A percentile compares a stretch with the other conserved stretches of the same genome.
Conservation (phyloP, 1,140 invertebrate species). For the Mactra quadrangularis region DNA sequence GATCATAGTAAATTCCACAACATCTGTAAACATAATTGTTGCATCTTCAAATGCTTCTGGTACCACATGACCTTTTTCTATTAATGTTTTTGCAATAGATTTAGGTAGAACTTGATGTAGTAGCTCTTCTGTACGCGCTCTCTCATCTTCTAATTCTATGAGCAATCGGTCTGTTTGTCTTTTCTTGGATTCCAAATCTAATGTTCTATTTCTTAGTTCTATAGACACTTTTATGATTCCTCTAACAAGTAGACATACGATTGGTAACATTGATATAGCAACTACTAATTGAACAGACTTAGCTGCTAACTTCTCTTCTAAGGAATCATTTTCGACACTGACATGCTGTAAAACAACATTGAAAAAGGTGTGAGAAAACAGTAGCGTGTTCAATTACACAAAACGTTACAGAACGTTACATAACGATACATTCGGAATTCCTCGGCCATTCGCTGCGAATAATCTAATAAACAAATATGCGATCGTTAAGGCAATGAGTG, state of each 20-base stretch:
- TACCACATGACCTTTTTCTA: constrained; percentile 1
- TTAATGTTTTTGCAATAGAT: constrained; percentile 39
- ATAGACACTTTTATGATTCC: constrained; percentile 46
- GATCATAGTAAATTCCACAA: constrained; percentile 90
- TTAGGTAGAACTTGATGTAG: constrained; percentile 46
- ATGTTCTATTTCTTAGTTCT: constrained; percentile 29
- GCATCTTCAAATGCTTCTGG: constrained; percentile 38
- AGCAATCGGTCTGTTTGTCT: neutral
- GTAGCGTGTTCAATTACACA: too few relatives aligned
- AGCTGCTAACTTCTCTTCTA: neutral
- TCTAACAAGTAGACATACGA: constrained; percentile 6
- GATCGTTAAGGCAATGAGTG: too few relatives aligned
- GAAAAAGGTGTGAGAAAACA: too few relatives aligned
- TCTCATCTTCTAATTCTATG: constrained; percentile 11
- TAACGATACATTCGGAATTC: too few relatives aligned
- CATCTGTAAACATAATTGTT: constrained; percentile 89
- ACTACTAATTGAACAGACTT: constrained; percentile 19
- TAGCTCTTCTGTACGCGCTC: constrained; percentile 44
- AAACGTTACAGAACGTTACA: too few relatives aligned
- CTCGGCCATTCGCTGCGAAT: too few relatives aligned
- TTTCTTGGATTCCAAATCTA: constrained; percentile 3
- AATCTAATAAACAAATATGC: too few relatives aligned
- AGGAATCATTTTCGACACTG: neutral
- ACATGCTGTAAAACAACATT: constrained; percentile 20
- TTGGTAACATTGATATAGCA: constrained; percentile 19